Conservation (phyloP, 1,140 invertebrate species). For the Philotrypesis tridentata region DNA sequence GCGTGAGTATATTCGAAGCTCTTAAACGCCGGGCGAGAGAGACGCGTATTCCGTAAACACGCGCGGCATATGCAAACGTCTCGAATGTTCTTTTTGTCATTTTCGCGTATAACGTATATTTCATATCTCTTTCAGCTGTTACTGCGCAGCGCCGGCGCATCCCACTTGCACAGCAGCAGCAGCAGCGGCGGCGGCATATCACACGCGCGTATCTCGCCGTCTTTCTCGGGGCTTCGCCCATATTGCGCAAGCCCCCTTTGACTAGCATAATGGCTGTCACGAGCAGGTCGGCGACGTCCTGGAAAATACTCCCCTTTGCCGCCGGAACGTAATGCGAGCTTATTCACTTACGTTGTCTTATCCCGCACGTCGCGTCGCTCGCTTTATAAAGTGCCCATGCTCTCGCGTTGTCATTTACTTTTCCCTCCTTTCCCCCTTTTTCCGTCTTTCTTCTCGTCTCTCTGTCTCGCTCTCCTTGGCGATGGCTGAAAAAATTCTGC, state of each 20-base stretch:
- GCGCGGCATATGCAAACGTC: neutral
- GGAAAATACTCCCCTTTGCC: constrained; percentile 10
- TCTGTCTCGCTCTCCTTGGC: too few relatives aligned
- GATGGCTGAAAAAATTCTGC: too few relatives aligned
- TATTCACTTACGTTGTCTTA: constrained; percentile 27
- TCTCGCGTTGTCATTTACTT: constrained; percentile 1
- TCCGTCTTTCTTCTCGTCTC: neutral
- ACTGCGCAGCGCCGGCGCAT: neutral
- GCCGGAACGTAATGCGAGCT: neutral
- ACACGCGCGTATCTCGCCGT: neutral
- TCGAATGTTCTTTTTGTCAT: neutral
- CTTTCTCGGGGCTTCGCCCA: constrained; percentile 1
- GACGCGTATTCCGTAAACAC: too few relatives aligned
- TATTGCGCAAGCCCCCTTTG: constrained; percentile 18
- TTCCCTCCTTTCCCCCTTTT: neutral
- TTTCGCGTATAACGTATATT: constrained; percentile 2
- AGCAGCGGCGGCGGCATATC: neutral
- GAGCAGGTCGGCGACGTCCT: constrained; percentile 13
- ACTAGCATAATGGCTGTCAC: constrained; percentile 32
- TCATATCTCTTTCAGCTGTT: constrained; percentile 17
- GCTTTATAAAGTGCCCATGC: constrained; percentile 12
- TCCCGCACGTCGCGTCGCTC: neutral
- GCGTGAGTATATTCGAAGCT: neutral
- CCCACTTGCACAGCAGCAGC: neutral
- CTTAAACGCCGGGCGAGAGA: too few relatives aligned